A percentile compares a stretch with the other conserved stretches of the same genome.
Conservation (phyloP, 2,888 invertebrate genomes). For the Neoaliturus tenellus region DNA sequence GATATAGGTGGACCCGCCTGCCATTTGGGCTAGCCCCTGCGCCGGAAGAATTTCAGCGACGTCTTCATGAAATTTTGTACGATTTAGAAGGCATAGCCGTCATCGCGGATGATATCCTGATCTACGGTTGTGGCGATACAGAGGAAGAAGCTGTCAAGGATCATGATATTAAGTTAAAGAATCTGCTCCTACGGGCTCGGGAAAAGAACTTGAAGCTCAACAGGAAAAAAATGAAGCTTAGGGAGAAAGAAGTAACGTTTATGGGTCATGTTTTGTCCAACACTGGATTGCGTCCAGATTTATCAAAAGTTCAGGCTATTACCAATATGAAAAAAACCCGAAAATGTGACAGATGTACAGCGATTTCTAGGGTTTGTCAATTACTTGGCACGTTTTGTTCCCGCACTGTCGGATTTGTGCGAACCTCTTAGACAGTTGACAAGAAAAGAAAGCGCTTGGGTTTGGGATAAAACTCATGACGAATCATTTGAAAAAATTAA, state of each 20-base stretch:
- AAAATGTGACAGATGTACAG: constrained; percentile 61
- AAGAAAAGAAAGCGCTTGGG: too few relatives aligned
- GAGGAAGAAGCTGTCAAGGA: constrained; percentile 57
- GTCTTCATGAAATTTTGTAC: constrained; percentile 57
- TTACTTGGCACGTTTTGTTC: too few relatives aligned
- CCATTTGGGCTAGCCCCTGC: constrained; percentile 62
- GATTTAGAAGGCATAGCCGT: constrained; percentile 59
- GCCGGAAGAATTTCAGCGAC: constrained; percentile 59
- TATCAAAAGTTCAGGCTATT: constrained; percentile 56
- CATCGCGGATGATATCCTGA: constrained; percentile 62
- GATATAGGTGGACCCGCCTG: constrained; percentile 60
- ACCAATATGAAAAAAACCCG: constrained; percentile 58
- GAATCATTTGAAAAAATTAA: constrained; percentile 45
- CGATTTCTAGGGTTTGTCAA: constrained; percentile 65
- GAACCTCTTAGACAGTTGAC: constrained; percentile 61
- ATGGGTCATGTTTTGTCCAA: constrained; percentile 49
- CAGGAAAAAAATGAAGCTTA: constrained; percentile 53
- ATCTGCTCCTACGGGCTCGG: constrained; percentile 57
- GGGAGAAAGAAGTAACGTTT: constrained; percentile 38
- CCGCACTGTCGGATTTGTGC: constrained; percentile 65
- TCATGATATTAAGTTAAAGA: constrained; percentile 60
- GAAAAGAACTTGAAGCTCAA: constrained; percentile 60
- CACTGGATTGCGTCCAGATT: constrained; percentile 45
- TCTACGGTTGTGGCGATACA: constrained; percentile 59
- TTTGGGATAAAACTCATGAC: too few relatives aligned